Percentiles rank a stretch among this genome's conserved stretches.
Evolutionary conservation across 2,797 vertebrate genomes (phyloP).

Genomic region (Cetoscarus ocellatus): DNA sequence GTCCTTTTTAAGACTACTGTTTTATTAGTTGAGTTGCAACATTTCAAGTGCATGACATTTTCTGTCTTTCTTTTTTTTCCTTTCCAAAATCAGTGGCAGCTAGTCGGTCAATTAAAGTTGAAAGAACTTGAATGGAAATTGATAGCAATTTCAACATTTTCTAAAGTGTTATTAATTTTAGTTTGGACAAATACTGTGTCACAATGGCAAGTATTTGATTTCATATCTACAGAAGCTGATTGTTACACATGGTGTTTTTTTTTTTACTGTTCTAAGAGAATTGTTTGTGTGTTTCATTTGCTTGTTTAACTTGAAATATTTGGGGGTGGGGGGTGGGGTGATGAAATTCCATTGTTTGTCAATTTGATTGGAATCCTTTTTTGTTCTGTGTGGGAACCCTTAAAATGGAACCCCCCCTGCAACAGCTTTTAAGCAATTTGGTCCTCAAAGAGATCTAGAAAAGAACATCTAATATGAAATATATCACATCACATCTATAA

Average conservation of each 20-base stretch:
- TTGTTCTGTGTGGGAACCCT: too few relatives aligned
- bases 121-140: not conserved
- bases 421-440: not conserved
- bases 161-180: not conserved
- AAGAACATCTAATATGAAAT: slow-evolving; percentile 2
- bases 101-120: not conserved
- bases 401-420: too few relatives aligned
- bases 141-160: not conserved
- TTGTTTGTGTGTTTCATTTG: too few relatives aligned
- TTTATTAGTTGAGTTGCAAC: not conserved
- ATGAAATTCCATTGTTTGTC: too few relatives aligned
- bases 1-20: too few relatives aligned
- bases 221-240: slow-evolving; percentile 4
- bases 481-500: slow-evolving; percentile 33
- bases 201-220: not conserved
- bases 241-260: slow-evolving; percentile 1
- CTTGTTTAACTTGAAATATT: too few relatives aligned
- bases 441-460: not conserved
- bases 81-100: not conserved
- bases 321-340: too few relatives aligned
- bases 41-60: not conserved
- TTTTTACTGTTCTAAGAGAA: not conserved
- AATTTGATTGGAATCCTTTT: too few relatives aligned
- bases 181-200: not conserved
- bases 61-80: not conserved